Percentiles rank a stretch among this genome's conserved stretches.
Evolutionary conservation across 2,888 invertebrate genomes (phyloP).

Genomic region (Ophonus ardosiacus): DNA sequence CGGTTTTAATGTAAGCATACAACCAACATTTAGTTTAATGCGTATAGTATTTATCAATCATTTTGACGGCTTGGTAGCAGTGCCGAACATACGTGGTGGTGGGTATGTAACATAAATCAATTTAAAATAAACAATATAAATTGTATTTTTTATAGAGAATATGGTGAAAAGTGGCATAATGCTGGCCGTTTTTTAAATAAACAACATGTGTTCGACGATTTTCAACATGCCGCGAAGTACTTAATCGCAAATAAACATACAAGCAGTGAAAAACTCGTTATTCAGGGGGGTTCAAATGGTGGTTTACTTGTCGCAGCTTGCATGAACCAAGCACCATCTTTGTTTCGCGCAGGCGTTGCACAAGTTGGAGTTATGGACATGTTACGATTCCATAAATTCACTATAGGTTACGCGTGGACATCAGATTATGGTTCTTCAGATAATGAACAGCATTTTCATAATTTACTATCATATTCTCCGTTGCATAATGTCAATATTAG

Average conservation of each 20-base stretch:
- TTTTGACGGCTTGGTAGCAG: slow-evolving; percentile 91
- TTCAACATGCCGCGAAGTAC: slow-evolving; percentile 94
- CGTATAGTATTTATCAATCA: slow-evolving; percentile 93
- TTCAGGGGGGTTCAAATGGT: slow-evolving; percentile 98
- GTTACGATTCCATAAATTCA: slow-evolving; percentile 98
- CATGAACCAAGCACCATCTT: slow-evolving; percentile 95
- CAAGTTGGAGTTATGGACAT: slow-evolving; percentile 96
- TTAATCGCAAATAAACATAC: slow-evolving; percentile 90
- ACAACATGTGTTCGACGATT: slow-evolving; percentile 98
- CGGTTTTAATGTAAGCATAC: slow-evolving; percentile 95
- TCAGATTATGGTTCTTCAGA: slow-evolving; percentile 97
- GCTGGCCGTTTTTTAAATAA: slow-evolving; percentile 93
- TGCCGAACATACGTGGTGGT: slow-evolving; percentile 97
- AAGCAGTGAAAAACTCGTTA: slow-evolving; percentile 84
- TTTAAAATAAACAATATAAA: background rate
- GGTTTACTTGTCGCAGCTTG: slow-evolving; percentile 97
- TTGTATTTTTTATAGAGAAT: slow-evolving; percentile 82
- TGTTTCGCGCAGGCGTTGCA: slow-evolving; percentile 94
- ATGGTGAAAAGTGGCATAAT: slow-evolving; percentile 98
- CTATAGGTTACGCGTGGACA: slow-evolving; percentile 97
- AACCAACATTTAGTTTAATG: slow-evolving; percentile 93
- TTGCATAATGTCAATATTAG: slow-evolving; percentile 92
- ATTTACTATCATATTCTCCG: slow-evolving; percentile 92
- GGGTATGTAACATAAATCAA: slow-evolving; percentile 81
- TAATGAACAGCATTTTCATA: slow-evolving; percentile 90